Evolutionary conservation across 2,113 vertebrate species (phyloP), one percentile per base, ranked within the genome.

Genomic region (Setophaga petechia): DNA sequence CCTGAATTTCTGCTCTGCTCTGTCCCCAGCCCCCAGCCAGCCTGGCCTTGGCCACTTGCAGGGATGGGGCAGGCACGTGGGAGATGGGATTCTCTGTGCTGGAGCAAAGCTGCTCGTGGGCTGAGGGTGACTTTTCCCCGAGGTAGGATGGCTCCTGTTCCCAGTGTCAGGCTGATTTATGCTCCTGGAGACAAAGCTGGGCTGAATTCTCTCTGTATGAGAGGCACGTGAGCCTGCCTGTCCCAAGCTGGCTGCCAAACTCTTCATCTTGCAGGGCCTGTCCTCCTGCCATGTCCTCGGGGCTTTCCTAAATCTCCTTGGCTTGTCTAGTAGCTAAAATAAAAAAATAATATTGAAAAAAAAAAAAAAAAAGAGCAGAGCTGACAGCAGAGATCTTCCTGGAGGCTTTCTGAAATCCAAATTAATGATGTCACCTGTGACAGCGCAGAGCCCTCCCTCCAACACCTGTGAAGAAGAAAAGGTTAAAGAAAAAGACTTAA

Each of bases 261-360:
- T 20, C 84, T 76, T 72, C 54, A 58, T 44, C 78, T 27, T 46
- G 62, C 84, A 35, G 62, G 44, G 5, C 44, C 33, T 47, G 51
- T 75, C n/a, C 84, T 91, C 46, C 68, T 78, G 57, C 74, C 8
- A 1, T 59, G 73, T 57, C 93, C 52, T 63, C 52, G 0, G 90
- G 93, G 47, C 69, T 84, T 84, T 74, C 84, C 78, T 66, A 31
- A 84, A 63, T 81, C 73, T 89, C 73, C 87, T 84, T 81, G 87
- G 59, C 76, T 89, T 92, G 25, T 49, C 72, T 54, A 30, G 84
- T 24, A 65, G 41, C 15, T 15, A 9, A 61, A 61, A 75, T 47
- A 46, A 73, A 39, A 62, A 35, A 62, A 59, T 24, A 55, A 55
- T 55, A 55, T 12, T 33, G 27, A 24, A n/a, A 15, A 31, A 37